Percentiles rank a stretch among this genome's conserved stretches.
These are phyloP conservation scores for Perca flavescens DNA, from an alignment of 2,113 vertebrate species.

Conservation along the genomic window DNA sequence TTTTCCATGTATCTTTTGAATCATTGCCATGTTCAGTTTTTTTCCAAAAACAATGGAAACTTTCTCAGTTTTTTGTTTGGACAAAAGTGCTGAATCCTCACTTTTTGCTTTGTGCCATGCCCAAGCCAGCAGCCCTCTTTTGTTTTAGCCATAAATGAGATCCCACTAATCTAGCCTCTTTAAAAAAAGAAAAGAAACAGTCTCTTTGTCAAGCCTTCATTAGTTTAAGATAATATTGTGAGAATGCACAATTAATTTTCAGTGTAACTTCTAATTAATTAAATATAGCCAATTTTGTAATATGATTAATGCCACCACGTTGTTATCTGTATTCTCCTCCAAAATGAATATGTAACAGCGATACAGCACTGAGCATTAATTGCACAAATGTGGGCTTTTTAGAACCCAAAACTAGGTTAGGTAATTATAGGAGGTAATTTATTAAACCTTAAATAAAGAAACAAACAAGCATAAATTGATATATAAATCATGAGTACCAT, in stretches of 20 bases:
- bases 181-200: constrained; percentile 80
- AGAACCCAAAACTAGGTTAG: constrained; percentile 78
- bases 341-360: constrained; percentile 90
- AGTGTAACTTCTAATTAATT: constrained; percentile 85
- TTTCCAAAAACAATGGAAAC: constrained; percentile 86
- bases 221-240: constrained; percentile 89
- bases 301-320: constrained; percentile 92
- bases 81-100: constrained; percentile 84
- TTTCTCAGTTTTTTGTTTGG: constrained; percentile 84
- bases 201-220: constrained; percentile 84
- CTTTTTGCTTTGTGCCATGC: constrained; percentile 78
- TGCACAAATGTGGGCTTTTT: constrained; percentile 75
- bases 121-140: constrained; percentile 81
- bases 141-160: constrained; percentile 89
- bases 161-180: constrained; percentile 84
- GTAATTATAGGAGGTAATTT: constrained; percentile 93
- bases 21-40: constrained; percentile 86
- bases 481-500: constrained; percentile 94
- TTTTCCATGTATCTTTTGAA: constrained; percentile 87
- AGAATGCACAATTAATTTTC: constrained; percentile 86
- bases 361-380: constrained; percentile 85
- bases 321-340: constrained; percentile 90
- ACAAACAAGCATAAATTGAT: constrained; percentile 98
- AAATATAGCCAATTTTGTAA: constrained; percentile 84
- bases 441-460: constrained; percentile 90